A percentile compares a stretch with the other conserved stretches of the same genome.
Evolutionary conservation across 2,888 invertebrate genomes (phyloP).

Genomic region (Gasteruption jaculator): DNA sequence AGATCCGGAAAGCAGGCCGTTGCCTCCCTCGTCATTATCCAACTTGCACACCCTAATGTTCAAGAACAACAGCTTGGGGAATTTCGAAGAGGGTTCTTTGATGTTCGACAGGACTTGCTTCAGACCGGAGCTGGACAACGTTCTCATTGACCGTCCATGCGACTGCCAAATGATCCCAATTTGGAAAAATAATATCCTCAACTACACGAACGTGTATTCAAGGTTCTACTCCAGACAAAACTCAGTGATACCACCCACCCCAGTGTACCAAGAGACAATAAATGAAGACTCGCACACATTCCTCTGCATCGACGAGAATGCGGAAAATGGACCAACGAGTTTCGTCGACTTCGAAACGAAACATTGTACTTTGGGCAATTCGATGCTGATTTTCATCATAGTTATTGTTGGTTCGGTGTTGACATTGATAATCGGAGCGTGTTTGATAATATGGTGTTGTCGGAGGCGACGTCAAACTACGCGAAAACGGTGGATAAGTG

Average conservation of each 20-base stretch:
- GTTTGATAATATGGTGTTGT: constrained; percentile 39
- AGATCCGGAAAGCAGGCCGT: constrained; percentile 49
- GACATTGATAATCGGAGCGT: constrained; percentile 25
- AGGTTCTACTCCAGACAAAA: constrained; percentile 33
- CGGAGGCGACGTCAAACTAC: constrained; percentile 46
- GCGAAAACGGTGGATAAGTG: constrained; percentile 48
- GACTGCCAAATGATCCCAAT: constrained; percentile 55
- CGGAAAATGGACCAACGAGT: constrained; percentile 24
- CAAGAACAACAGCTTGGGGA: constrained; percentile 62
- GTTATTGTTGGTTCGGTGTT: constrained; percentile 29
- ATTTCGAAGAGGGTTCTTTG: constrained; percentile 58
- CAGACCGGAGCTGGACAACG: constrained; percentile 56
- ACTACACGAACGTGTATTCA: constrained; percentile 42
- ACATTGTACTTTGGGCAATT: constrained; percentile 38
- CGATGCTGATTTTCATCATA: constrained; percentile 37
- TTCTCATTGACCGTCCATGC: constrained; percentile 60
- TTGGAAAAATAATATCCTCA: constrained; percentile 44
- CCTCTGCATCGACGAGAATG: constrained; percentile 33
- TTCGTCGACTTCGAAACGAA: constrained; percentile 40
- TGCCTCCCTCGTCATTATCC: constrained; percentile 50
- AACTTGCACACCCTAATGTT: constrained; percentile 57
- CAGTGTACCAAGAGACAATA: constrained; percentile 31
- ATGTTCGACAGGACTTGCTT: constrained; percentile 58
- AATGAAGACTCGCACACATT: constrained; percentile 40
- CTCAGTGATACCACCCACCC: constrained; percentile 20